Evolutionary conservation across 2,888 invertebrate species (phyloP).

Genomic region (Rhynchonema sp.): DNA sequence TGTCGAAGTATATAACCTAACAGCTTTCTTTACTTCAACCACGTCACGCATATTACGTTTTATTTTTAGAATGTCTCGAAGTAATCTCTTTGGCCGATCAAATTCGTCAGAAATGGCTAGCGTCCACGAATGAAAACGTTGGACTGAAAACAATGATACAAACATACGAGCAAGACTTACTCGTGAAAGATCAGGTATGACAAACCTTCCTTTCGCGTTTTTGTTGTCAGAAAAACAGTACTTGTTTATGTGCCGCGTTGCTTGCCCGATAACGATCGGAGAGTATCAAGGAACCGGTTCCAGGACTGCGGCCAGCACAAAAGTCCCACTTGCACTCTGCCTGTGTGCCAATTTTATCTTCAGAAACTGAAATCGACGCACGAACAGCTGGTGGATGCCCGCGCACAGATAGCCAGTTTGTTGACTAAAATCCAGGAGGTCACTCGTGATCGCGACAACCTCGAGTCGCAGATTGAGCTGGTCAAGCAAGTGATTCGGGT

Average conservation of each 20-base stretch:
- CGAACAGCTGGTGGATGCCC: slow-evolving; percentile 12
- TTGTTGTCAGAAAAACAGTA: too few species aligned
- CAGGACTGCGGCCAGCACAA: too few species aligned
- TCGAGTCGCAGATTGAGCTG: slow-evolving; percentile 11
- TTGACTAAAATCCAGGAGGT: slow-evolving; percentile 12
- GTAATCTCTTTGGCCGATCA: background rate
- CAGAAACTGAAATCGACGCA: background rate
- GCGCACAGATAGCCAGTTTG: slow-evolving; percentile 11
- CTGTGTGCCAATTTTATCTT: too few species aligned
- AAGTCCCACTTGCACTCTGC: too few species aligned
- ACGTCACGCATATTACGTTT: background rate
- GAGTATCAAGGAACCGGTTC: too few species aligned
- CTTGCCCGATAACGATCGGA: too few species aligned
- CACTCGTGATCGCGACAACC: slow-evolving; percentile 12
- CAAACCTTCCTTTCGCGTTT: too few species aligned
- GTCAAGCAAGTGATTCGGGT: slow-evolving; percentile 13
- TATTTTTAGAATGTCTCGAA: background rate
- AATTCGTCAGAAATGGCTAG: background rate
- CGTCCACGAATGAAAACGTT: background rate
- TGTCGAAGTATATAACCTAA: background rate
- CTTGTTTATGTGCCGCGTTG: too few species aligned
- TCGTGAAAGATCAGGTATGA: background rate
- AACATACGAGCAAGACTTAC: background rate
- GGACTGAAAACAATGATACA: background rate
- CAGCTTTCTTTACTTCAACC: background rate